Conservation (phyloP, 1,140 invertebrate genomes). For the Drosophila rufa region DNA sequence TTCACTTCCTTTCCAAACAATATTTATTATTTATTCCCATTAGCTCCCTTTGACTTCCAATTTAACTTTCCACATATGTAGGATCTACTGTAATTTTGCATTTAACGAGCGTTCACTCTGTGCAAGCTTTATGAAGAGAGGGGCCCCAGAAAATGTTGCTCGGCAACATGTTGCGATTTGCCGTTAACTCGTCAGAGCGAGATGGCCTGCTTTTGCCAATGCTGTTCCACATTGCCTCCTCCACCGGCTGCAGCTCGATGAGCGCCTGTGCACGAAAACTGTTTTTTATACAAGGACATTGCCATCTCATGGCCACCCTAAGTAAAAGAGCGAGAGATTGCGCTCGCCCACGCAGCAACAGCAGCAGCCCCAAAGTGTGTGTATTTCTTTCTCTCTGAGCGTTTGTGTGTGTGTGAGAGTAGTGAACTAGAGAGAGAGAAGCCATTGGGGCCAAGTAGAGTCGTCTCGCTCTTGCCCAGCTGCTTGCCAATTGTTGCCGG, state of each 20-base stretch:
- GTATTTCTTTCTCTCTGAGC: background rate
- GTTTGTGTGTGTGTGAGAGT: conserved; percentile 1
- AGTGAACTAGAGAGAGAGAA: conserved; percentile 26
- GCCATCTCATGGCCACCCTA: conserved; percentile 50
- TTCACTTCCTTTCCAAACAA: background rate
- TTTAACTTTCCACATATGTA: no score
- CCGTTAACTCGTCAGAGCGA: background rate
- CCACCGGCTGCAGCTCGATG: conserved; percentile 49
- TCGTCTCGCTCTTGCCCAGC: conserved; percentile 4
- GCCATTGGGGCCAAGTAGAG: conserved; percentile 8
- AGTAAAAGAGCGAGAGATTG: conserved; percentile 26
- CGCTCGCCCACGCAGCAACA: background rate
- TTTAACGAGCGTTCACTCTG: conserved; percentile 13
- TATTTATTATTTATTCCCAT: no score
- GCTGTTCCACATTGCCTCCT: background rate
- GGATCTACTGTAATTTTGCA: background rate
- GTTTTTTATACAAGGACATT: conserved; percentile 85
- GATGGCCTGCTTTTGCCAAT: conserved; percentile 1
- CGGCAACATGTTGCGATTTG: conserved; percentile 30
- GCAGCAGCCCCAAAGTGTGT: background rate
- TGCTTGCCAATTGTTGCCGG: conserved; percentile 22
- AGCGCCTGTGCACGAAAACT: conserved; percentile 70
- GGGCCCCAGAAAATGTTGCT: conserved; percentile 26
- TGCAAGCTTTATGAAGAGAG: conserved; percentile 5
- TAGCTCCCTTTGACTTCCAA: no score